Evolutionary conservation across 1,140 invertebrate genomes (phyloP), one percentile per base, ranked within the genome.

Genomic region (Heliconius nattereri): DNA sequence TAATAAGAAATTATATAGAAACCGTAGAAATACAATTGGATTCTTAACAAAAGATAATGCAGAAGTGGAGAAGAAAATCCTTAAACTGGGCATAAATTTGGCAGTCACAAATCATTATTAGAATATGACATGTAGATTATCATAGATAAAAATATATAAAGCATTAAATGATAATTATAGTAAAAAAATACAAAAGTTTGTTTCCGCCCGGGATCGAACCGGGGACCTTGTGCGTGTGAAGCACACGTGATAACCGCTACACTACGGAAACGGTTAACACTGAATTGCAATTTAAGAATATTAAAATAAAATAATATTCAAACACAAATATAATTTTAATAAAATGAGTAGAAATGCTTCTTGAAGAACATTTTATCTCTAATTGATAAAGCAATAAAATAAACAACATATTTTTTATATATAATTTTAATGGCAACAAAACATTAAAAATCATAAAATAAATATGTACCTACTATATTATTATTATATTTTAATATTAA

Each of bases 171-270:
- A 23, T 57, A 57, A 1, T 52, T 20, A 57, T n/a, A 57, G 54
- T 26, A 26, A 1, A 66, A 57, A 66, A 66, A 13, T 13, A 66
- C 57, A 13, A 9, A 60, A 23, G 3, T 2, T 9, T 97, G 96
- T 97, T 97, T 97, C 96, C 96, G 96, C 96, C 97, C 96, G 97
- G 97, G 97, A 96, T 97, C 96, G 97, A 97, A 97, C 97, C 97
- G 96, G 96, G 96, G 97, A 96, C 97, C 96, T 97, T 97, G 96
- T 93, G 93, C 93, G 92, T 94, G 92, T 94, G 91, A 94, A 92
- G 93, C 93, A 94, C 93, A 94, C 91, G 93, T 94, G 93, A 94
- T 94, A 94, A 94, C 93, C 93, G 87, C 93, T 94, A 94, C 93
- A 94, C 93, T 94, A 94, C 92, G 93, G 93, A 94, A 94, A 94